Evolutionary conservation across 2,113 vertebrate genomes (phyloP).

Genomic region (Boleophthalmus pectinirostris): DNA sequence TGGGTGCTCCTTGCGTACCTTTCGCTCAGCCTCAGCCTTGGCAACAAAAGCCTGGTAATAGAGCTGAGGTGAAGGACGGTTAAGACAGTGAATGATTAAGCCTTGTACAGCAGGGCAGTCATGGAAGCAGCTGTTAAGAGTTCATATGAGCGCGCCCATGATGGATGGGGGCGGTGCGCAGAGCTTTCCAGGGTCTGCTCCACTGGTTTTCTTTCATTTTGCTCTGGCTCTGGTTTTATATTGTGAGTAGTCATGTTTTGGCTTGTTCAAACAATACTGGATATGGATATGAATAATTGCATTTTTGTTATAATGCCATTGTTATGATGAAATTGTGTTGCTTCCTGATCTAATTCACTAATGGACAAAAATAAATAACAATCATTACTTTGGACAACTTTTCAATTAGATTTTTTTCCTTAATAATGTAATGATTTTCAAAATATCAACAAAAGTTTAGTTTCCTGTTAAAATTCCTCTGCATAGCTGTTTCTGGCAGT

Average conservation of each 20-base stretch:
- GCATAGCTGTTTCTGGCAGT: background rate
- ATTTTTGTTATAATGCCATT: too few species aligned
- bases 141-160: constrained; percentile 6
- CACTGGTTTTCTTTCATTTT: background rate
- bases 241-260: background rate
- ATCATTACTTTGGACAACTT: too few species aligned
- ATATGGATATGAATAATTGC: too few species aligned
- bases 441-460: background rate
- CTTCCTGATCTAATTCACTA: too few species aligned
- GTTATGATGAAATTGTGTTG: too few species aligned
- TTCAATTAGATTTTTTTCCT: too few species aligned
- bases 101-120: constrained; percentile 12
- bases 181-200: background rate
- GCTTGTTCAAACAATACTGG: background rate
- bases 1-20: constrained; percentile 16
- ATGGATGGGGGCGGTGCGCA: constrained; percentile 1
- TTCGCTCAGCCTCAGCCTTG: constrained; percentile 37
- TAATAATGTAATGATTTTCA: background rate
- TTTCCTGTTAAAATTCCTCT: background rate
- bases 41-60: constrained; percentile 18
- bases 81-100: constrained; percentile 16
- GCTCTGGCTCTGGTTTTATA: background rate
- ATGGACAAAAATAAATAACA: too few species aligned
- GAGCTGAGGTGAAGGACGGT: constrained; percentile 22
- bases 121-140: constrained; percentile 8